A percentile compares a stretch with the other conserved stretches of the same genome.
Evolutionary conservation across 2,797 vertebrate species (phyloP).

Genomic region (Chrosomus eos): DNA sequence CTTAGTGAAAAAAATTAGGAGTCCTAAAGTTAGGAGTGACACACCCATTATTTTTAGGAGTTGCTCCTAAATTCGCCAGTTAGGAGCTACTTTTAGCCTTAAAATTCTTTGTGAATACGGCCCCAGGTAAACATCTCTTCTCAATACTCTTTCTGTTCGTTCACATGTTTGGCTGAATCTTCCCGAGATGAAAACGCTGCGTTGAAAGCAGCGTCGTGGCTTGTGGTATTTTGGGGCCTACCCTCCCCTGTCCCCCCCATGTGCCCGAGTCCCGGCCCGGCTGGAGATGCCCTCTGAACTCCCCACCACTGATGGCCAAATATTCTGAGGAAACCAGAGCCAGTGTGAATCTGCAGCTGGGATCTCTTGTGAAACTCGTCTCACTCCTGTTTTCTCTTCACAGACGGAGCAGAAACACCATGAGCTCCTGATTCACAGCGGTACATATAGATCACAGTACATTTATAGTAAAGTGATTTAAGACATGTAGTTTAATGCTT

Average conservation of each 20-base stretch:
- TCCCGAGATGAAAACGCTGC: neutral
- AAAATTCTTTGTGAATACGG: too few relatives aligned
- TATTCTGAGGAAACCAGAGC: neutral
- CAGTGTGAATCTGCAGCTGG: too few relatives aligned
- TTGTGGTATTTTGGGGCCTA: neutral
- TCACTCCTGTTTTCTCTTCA: neutral
- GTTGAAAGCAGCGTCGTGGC: neutral
- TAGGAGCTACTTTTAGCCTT: too few relatives aligned
- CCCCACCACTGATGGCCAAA: neutral
- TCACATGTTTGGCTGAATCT: neutral
- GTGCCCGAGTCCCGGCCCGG: neutral
- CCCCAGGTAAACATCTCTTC: neutral
- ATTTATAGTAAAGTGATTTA: too few relatives aligned
- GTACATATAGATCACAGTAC: too few relatives aligned
- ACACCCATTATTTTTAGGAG: too few relatives aligned
- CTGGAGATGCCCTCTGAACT: neutral
- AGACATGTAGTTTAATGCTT: too few relatives aligned
- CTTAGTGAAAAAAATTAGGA: too few relatives aligned
- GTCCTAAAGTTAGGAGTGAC: too few relatives aligned
- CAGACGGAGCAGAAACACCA: neutral
- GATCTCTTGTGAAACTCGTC: neutral
- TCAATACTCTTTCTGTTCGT: too few relatives aligned
- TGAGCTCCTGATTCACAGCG: neutral
- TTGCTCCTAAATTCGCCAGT: too few relatives aligned
- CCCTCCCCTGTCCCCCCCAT: neutral